Evolutionary conservation across 2,888 invertebrate genomes (phyloP), one percentile per base, ranked within the genome.

Genomic region (Himalopsyche kuldschensis): DNA sequence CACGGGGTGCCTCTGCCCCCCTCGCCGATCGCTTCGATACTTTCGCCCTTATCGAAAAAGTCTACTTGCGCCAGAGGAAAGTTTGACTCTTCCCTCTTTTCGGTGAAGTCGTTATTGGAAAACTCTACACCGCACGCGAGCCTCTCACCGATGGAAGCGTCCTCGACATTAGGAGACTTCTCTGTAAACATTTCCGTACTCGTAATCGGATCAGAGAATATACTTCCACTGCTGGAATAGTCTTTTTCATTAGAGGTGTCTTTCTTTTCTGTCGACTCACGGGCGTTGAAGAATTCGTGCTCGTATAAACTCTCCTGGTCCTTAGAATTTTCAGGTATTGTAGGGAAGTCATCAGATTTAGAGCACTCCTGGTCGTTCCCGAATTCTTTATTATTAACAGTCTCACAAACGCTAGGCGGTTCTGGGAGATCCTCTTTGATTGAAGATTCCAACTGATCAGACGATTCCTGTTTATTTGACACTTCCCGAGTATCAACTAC

Each of bases 1-100:
- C 87, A 86, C 78, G 86, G 76, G 75, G 86, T 84, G 35, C 84
- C 83, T 83, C 86, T 79, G 63, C 84, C 85, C 83, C 84, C 84
- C 48, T 81, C 81, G n/a, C 69, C 47, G n/a, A 46, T 32, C 5
- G 17, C 32, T 46, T 75, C 81, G 11, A 75, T 31, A n/a, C 32
- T 35, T 17, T 55, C 79, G 31, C 30, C 55, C 24, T 24, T 55
- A 15, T 69, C 69, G 11, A 69, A 69, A 27, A 69, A 69, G 20
- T 27, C 69, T 30, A 69, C 24, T 10, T 20, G 55, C 0, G 41
- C 41, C 11, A 15, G 41, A 41, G 69, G 69, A 11, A 69, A 69
- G 15, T 69, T 69, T 11, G 11, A 27, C 11, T 69, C 69, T 24
- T 69, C 69, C 27, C 27, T 69, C 69, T 27, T 69, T 69, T 69